phyloP scores from a whole-genome alignment of 2,888 invertebrate species.

The Agrilus cyanescens region DNA sequence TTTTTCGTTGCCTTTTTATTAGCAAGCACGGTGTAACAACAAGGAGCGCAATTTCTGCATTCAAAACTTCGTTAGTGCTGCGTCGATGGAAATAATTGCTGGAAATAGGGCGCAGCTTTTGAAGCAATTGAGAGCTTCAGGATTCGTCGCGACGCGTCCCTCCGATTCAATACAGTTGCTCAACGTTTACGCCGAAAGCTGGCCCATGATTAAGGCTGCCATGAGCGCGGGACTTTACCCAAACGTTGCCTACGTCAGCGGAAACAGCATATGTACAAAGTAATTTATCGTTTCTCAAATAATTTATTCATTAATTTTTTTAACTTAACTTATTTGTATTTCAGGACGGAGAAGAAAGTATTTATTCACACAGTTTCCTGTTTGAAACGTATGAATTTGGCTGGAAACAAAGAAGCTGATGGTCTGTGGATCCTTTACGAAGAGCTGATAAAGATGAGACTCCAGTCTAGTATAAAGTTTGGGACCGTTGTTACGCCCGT shows the following conservation, averaged over 20 bases:
- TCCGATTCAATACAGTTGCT: conserved; percentile 62
- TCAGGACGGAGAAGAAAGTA: conserved; percentile 48
- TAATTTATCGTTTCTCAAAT: conserved; percentile 10
- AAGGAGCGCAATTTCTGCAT: conserved; percentile 61
- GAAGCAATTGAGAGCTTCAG: conserved; percentile 64
- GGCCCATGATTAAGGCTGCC: conserved; percentile 86
- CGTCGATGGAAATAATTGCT: conserved; percentile 83
- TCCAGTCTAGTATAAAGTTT: conserved; percentile 60
- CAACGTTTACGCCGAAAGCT: conserved; percentile 73
- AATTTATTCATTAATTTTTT: neutral
- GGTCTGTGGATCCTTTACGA: conserved; percentile 82
- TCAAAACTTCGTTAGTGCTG: conserved; percentile 62
- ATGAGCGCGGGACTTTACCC: conserved; percentile 85
- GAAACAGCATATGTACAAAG: conserved; percentile 43
- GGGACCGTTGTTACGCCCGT: conserved; percentile 73
- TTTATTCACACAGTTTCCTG: conserved; percentile 50
- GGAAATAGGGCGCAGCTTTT: conserved; percentile 74
- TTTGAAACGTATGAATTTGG: conserved; percentile 34
- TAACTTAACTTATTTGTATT: conserved; percentile 14
- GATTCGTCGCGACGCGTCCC: conserved; percentile 55
- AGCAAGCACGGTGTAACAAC: conserved; percentile 47
- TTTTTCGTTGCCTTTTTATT: conserved; percentile 7
- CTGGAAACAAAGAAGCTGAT: conserved; percentile 36
- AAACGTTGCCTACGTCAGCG: conserved; percentile 64
- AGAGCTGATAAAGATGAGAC: conserved; percentile 63